Base-by-base conservation (phyloP, 2,113 vertebrate genomes). In the Typhlomys cinereus region DNA sequence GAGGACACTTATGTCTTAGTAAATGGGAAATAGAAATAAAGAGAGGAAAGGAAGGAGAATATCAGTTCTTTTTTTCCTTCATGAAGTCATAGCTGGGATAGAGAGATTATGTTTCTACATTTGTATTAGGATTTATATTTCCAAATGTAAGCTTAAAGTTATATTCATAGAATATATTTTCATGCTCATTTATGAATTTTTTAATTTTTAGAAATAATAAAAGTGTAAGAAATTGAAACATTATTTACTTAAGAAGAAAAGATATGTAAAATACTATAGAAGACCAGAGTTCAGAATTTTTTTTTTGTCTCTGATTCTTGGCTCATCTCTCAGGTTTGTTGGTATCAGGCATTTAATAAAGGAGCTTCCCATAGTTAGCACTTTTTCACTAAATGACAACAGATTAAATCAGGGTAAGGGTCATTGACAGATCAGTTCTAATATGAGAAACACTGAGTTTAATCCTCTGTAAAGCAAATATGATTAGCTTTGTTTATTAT, bases 321-420 rank as follows among this genome's bases (percentile, higher is more conserved):
- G 27, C 36, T 2, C 18, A 61, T 48, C 3, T 44, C 14, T 79
- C 81, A 61, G 54, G 15, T 46, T 78, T 78, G 36, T 52, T 87
- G 27, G 73, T 78, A 73, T 73, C 73, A 89, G 73, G 10, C 21
- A 76, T 94, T 71, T 50, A 20, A 23, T 70, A 85, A 89, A 89
- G 59, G 18, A 69, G 23, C 25, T 39, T 85, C 31, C 75, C 0
- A 74, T n/a, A 78, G 1, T 39, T 88, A n/a, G 2, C 69, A 46
- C 6, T 2, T 34, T 15, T 61, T 90, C 2, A 59, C 3, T 66
- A 20, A 46, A 39, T 93, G 69, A 66, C 25, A 59, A 12, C 25
- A 94, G 64, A 48, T 76, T 66, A 64, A 39, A 34, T 29, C 39
- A 5, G 15, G 15, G 18, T 29, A n/a, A 69, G 36, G 64, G 46